Percentiles rank a stretch among this genome's conserved stretches.
Evolutionary conservation across 2,888 invertebrate species (phyloP).

Genomic region (Ypsolopha scabrella): DNA sequence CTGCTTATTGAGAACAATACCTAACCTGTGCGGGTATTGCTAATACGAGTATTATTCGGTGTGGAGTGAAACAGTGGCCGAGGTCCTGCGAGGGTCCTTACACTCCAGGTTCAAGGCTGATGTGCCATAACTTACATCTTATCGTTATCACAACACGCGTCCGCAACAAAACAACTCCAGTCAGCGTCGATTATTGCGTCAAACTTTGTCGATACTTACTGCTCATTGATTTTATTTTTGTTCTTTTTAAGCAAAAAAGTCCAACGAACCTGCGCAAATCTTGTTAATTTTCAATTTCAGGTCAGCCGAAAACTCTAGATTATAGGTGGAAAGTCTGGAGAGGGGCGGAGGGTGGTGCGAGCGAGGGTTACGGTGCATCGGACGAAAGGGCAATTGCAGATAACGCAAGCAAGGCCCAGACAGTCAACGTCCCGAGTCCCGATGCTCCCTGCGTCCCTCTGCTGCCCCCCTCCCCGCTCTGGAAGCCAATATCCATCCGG

Average conservation of each 20-base stretch:
- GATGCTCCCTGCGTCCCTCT: constrained; percentile 17
- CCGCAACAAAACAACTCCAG: constrained; percentile 16
- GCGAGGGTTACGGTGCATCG: constrained; percentile 63
- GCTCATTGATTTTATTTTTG: neutral
- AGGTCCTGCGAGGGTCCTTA: constrained; percentile 43
- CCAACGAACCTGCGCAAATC: constrained; percentile 17
- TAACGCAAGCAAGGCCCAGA: constrained; percentile 62
- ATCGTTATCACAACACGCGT: constrained; percentile 36
- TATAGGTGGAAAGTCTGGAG: constrained; percentile 38
- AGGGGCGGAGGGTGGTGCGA: constrained; percentile 50
- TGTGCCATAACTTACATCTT: constrained; percentile 35
- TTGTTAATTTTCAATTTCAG: constrained; percentile 50
- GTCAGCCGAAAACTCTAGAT: constrained; percentile 36
- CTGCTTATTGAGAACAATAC: neutral
- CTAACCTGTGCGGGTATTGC: neutral
- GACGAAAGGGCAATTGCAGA: constrained; percentile 70
- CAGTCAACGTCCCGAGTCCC: constrained; percentile 57
- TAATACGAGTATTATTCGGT: neutral
- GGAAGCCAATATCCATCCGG: constrained; percentile 16
- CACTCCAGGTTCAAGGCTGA: constrained; percentile 50
- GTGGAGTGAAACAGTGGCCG: constrained; percentile 27
- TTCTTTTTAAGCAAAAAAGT: neutral
- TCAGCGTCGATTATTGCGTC: neutral
- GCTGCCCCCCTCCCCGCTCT: constrained; percentile 15
- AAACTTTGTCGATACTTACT: neutral